Base-by-base conservation (phyloP, 2,888 invertebrate genomes). In the Rotaria magnacalcarata region DNA sequence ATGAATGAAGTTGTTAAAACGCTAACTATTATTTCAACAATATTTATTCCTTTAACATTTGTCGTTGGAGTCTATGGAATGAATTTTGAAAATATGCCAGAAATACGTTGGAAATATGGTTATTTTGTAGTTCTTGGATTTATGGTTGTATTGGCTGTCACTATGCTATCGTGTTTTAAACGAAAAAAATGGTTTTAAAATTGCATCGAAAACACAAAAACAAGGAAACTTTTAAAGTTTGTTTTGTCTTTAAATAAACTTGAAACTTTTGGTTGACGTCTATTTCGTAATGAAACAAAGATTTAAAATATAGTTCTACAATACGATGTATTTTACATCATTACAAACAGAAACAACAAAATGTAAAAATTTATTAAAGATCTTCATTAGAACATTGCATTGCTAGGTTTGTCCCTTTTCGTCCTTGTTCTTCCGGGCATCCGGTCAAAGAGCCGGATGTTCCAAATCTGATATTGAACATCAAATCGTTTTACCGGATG, bases 1-100 rank as follows among this genome's bases (percentile, higher is more conserved):
- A 67, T 67, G 67, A 67, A 67, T 67, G 67, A 67, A 67, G 67
- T 67, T 27, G 67, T 67, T 27, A 67, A 67, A 67, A 67, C 67
- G 4, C 34, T 67, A 67, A 67, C 67, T 19, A 67, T 67, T 34
- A 67, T 67, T 16, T 67, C 67, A 34, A 67, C 67, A 34, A 67
- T 67, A 34, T 67, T 67, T 34, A 67, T 67, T 14, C 67, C 67
- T 19, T 67, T 67, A 41, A 67, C 67, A 34, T 67, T 67, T 34
- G 34, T 67, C 34, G 67, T 67, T 67, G 67, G 67, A 14, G 34
- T 67, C 7, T 67, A 67, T 19, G 67, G 67, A 41, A 67, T 67
- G 67, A 67, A 67, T 67, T 67, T 67, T 67, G 67, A 67, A 5
- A 34, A 67, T 67, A 34, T 67, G 19, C 67, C 67, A 4, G 67